Evolutionary conservation across 2,797 vertebrate genomes (phyloP), one percentile per base, ranked within the genome.

Genomic region (Podarcis siculus): DNA sequence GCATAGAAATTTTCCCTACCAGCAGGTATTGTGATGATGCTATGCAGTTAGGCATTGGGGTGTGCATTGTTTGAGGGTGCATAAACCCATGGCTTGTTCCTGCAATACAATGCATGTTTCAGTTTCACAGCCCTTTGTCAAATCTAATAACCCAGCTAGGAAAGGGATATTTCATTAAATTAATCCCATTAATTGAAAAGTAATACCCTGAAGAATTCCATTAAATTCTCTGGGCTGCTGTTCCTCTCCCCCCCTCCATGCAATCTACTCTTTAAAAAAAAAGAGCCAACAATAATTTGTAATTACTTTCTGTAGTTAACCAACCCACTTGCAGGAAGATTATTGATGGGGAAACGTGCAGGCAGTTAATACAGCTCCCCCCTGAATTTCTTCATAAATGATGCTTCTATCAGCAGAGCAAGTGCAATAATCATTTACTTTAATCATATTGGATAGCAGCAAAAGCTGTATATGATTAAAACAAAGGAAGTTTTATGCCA

Each of bases 331-430:
- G 91, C 87, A 90, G 89, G 1, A 91, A 86, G 82, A 86, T 86
- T 93, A 90, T 93, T 92, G 93, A 90, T 88, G 84, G 86, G 89
- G 90, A 94, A 87, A 71, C 27, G 45, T 82, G 39, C 39, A 69
- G 37, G 90, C 94, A 83, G 89, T 94, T 93, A 91, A 91, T 90
- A 86, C 86, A 88, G 89, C 90, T 94, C 90, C 87, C 83, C 92
- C 78, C 73, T 89, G 37, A 83, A 27, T 89, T 90, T 79, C 0
- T 92, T 94, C 90, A 67, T 91, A 86, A 89, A 85, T 87, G 78
- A 90, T 91, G 87, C 87, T 87, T 94, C 89, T 92, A 94, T 91
- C 78, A 93, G 85, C 71, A 88, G 88, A 30, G 7, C 0, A 87
- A 90, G 83, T 72, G 78, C 58, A 69, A 92, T 80, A 87, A 90